phyloP scores from a whole-genome alignment of 1,140 invertebrate species.

The Rhizoglyphus robini region DNA sequence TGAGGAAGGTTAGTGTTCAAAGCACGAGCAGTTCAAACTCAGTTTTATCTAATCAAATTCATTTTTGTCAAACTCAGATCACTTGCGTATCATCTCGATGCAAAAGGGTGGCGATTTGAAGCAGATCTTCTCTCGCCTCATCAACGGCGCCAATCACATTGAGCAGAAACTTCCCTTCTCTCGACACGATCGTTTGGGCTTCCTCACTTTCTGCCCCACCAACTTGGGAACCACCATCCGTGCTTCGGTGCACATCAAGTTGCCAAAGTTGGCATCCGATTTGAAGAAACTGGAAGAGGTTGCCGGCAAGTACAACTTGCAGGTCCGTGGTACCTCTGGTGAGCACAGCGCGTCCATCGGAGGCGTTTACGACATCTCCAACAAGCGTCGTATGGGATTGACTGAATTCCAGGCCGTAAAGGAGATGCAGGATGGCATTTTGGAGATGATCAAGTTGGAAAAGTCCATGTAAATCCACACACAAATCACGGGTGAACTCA shows the following conservation, averaged over 20 bases:
- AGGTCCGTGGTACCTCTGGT: conserved; percentile 46
- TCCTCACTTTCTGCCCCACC: conserved; percentile 95
- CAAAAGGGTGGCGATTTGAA: conserved; percentile 45
- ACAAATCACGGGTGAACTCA: no score
- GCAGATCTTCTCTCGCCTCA: conserved; percentile 68
- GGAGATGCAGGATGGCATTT: conserved; percentile 66
- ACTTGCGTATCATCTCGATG: conserved; percentile 46
- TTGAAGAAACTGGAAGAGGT: conserved; percentile 77
- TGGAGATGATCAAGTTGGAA: conserved; percentile 78
- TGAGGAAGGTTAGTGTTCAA: conserved; percentile 37
- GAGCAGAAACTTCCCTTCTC: conserved; percentile 82
- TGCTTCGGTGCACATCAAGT: conserved; percentile 92
- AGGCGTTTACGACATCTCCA: conserved; percentile 63
- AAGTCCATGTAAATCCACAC: conserved; percentile 42
- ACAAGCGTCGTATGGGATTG: conserved; percentile 65
- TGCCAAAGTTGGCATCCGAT: conserved; percentile 85
- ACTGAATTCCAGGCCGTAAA: conserved; percentile 65
- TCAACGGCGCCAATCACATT: conserved; percentile 78
- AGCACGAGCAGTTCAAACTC: not conserved
- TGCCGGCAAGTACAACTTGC: conserved; percentile 78
- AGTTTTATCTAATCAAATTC: not conserved
- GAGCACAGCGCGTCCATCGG: conserved; percentile 37
- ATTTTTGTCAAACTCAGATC: no score
- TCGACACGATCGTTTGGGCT: conserved; percentile 80
- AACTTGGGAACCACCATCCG: conserved; percentile 94